Base-by-base conservation (phyloP, 2,797 vertebrate genomes). In the Notamacropus eugenii region DNA sequence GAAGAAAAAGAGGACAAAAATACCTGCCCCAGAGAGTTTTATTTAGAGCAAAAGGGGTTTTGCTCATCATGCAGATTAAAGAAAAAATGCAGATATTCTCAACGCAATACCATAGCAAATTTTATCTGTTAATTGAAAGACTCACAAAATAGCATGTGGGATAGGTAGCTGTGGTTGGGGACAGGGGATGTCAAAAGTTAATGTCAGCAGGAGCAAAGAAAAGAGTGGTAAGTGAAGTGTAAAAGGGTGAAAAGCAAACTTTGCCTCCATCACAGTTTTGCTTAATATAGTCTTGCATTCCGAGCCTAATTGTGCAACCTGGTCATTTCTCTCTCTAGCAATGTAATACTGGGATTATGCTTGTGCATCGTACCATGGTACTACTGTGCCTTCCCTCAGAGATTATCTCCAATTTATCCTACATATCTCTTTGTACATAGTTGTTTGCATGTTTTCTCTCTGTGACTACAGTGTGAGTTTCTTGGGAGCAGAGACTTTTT, bases 31-130 rank as follows among this genome's bases (percentile, higher is more conserved):
- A 22, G 46, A 27, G 40, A 82, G 40, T 46, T 82, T 82, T 27
- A 46, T 82, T 82, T 82, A 82, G 40, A 87, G 1, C 22, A 87
- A 22, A 27, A 46, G 19, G n/a, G 31, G 10, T 62, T 93, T 93
- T 95, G 0, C 16, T 90, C 50, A 90, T 54, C 40, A 59, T 29
- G 34, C 92, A 67, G 34, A 92, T 90, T 90, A 90, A 13, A 93
- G 50, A 94, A 94, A 92, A 54, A 52, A 93, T 46, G 1, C 22
- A 94, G 93, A 95, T 92, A 92, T 67, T 93, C 55, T 22, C 29
- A 95, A 93, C 10, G 93, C 9, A 87, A 5, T 46, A 34, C 46
- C 54, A 19, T 57, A 92, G 3, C 6, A 92, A 94, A 50, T 92
- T 54, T n/a, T 93, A 28, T 56, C 27, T 56, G 55, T 54, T 91